A percentile compares a stretch with the other conserved stretches of the same genome.
Conservation (phyloP, 2,797 vertebrate species). For the Poecilia picta region DNA sequence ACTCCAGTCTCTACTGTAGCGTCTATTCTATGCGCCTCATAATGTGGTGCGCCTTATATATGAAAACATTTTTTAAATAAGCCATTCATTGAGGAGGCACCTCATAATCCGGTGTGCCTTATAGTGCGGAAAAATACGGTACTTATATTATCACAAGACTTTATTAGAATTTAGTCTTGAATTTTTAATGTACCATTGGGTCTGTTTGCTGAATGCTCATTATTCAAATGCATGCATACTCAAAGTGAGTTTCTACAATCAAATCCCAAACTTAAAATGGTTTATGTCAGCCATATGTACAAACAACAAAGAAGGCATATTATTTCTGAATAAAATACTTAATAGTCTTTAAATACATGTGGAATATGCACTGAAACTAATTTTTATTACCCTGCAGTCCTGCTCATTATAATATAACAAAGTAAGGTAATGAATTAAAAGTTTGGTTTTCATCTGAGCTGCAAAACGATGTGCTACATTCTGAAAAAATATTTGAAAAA, state of each 20-base stretch:
- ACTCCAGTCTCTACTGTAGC: too few relatives aligned
- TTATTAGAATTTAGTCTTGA: neutral
- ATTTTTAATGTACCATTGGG: neutral
- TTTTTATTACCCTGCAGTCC: neutral
- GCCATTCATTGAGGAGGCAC: too few relatives aligned
- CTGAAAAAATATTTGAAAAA: slow-evolving; percentile 28
- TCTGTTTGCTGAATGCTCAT: neutral
- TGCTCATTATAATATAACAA: neutral
- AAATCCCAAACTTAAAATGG: neutral
- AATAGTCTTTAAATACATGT: neutral
- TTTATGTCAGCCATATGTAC: neutral
- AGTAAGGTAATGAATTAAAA: neutral
- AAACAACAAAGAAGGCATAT: neutral
- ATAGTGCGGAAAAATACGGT: neutral
- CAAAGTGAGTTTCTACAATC: neutral
- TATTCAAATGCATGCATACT: neutral
- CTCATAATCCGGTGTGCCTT: too few relatives aligned
- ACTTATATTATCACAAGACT: neutral
- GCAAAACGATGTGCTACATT: slow-evolving; percentile 15
- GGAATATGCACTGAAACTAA: neutral
- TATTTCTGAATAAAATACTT: neutral
- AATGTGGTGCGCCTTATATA: too few relatives aligned
- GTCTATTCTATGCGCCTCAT: too few relatives aligned
- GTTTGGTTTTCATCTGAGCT: slow-evolving; percentile 6
- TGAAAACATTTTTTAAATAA: too few relatives aligned